Evolutionary conservation across 2,113 vertebrate genomes (phyloP).

Genomic region (Tylochromis polylepis): DNA sequence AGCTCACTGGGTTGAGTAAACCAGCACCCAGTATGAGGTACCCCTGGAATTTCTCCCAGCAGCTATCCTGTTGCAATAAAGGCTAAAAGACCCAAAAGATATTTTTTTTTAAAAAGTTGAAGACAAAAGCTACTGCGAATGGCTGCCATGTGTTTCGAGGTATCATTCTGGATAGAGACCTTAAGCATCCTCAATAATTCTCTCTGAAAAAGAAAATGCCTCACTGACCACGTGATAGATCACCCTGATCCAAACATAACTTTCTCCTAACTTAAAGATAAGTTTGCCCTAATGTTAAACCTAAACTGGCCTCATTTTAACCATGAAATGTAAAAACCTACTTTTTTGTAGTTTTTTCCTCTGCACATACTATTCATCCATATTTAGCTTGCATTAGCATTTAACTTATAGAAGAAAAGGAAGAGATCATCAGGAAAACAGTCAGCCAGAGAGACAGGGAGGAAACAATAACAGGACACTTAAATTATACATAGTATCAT

Average conservation of each 20-base stretch:
- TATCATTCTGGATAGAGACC: neutral
- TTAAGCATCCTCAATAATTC: neutral
- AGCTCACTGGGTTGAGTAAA: neutral
- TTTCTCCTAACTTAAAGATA: too few relatives aligned
- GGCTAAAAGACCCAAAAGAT: neutral
- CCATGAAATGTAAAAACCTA: too few relatives aligned
- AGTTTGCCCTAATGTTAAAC: too few relatives aligned
- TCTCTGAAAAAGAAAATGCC: neutral
- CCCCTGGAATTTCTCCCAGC: neutral
- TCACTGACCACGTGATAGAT: neutral
- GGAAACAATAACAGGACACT: too few relatives aligned
- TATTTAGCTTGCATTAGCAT: too few relatives aligned
- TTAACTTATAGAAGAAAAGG: too few relatives aligned
- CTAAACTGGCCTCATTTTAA: too few relatives aligned
- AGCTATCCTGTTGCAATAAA: neutral
- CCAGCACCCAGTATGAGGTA: neutral
- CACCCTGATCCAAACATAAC: neutral
- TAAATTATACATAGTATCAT: too few relatives aligned
- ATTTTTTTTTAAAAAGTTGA: neutral
- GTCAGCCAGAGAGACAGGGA: too few relatives aligned
- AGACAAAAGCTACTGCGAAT: slow-evolving; percentile 74
- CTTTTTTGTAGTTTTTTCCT: too few relatives aligned
- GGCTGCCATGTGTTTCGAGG: slow-evolving; percentile 89
- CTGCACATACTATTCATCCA: too few relatives aligned
- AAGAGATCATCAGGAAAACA: too few relatives aligned